Conservation (phyloP, 2,797 vertebrate species). For the Ceryle rudis region DNA sequence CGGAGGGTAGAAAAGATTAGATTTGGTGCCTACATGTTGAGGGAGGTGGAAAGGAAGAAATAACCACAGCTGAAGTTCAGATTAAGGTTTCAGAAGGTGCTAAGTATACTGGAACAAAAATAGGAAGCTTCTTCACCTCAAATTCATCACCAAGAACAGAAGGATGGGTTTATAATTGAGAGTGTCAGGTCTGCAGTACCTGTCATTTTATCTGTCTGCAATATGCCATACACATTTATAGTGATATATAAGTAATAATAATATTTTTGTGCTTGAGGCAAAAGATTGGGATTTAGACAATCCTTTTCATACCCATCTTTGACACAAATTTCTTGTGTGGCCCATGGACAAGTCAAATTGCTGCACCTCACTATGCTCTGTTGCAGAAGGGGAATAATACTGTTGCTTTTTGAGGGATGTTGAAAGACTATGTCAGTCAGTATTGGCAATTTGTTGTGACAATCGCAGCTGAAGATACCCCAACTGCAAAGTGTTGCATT, state of each 20-base stretch:
- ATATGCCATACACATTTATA: slow-evolving; percentile 48
- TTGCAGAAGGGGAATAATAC: neutral
- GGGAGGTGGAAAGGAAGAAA: slow-evolving; percentile 1
- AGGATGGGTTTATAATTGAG: slow-evolving; percentile 61
- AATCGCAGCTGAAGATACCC: neutral
- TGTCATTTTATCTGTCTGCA: slow-evolving; percentile 63
- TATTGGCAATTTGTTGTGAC: neutral
- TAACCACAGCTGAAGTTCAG: slow-evolving; percentile 48
- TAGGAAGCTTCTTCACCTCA: slow-evolving; percentile 50
- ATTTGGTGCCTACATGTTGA: neutral
- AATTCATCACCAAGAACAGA: slow-evolving; percentile 62
- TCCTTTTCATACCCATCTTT: neutral
- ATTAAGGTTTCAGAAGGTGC: slow-evolving; percentile 56
- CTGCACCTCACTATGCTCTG: neutral
- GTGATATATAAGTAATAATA: slow-evolving; percentile 66
- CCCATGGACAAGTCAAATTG: neutral
- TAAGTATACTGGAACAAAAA: slow-evolving; percentile 29
- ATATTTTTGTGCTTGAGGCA: slow-evolving; percentile 58
- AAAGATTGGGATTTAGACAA: slow-evolving; percentile 11
- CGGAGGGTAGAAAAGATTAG: slow-evolving; percentile 37
- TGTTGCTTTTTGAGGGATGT: neutral
- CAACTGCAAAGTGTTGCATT: neutral
- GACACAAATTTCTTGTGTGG: neutral
- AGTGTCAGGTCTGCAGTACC: slow-evolving; percentile 37
- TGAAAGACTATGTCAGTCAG: neutral